phyloP scores from a whole-genome alignment of 92 coral and sea anemone genomes.

The Scolanthus callimorphus region DNA sequence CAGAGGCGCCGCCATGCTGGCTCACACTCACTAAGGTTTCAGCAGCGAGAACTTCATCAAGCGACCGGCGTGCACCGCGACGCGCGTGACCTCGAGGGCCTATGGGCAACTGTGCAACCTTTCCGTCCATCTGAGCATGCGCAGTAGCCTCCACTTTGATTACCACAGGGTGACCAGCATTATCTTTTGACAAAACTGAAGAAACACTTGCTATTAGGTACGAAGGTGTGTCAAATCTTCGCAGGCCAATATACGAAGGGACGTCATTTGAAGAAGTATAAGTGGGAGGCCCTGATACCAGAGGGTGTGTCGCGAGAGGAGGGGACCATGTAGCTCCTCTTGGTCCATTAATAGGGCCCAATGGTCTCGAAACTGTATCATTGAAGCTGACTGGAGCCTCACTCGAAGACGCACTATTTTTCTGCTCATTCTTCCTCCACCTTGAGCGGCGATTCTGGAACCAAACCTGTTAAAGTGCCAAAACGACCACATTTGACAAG shows the following conservation, averaged over 20 bases:
- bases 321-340: background rate
- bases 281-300: conserved; percentile 19
- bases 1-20: too few relatives aligned
- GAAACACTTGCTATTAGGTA: conserved; percentile 5
- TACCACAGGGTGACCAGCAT: background rate
- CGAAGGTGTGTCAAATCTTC: conserved; percentile 3
- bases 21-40: conserved; percentile 19
- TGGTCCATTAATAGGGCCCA: too few relatives aligned
- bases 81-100: conserved; percentile 1
- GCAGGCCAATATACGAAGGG: background rate
- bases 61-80: conserved; percentile 11
- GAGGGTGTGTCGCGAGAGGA: background rate
- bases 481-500: too few relatives aligned
- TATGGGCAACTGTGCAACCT: background rate
- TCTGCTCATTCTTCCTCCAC: conserved; percentile 42
- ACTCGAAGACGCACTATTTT: too few relatives aligned
- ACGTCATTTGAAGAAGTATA: conserved; percentile 35
- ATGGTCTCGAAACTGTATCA: too few relatives aligned
- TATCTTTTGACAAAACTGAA: background rate
- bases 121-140: background rate
- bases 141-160: background rate
- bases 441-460: conserved; percentile 56
- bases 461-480: conserved; percentile 44
- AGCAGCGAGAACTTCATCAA: conserved; percentile 43
- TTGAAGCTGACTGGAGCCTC: too few relatives aligned